Percentiles rank a stretch among this genome's conserved stretches.
Conservation (phyloP, 2,888 invertebrate genomes). For the Fragum whitleyi region DNA sequence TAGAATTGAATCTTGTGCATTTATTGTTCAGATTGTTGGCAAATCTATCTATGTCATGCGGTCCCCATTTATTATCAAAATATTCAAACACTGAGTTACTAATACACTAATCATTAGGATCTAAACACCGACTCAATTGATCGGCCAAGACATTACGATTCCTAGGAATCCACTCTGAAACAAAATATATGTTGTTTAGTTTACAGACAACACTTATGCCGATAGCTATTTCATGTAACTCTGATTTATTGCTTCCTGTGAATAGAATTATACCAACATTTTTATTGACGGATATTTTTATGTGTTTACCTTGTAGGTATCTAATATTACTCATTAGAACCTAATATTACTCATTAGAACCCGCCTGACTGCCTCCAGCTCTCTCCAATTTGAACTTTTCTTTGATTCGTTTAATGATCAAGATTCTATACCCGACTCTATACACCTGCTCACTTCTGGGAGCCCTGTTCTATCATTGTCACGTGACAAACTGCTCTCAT, state of each 20-base stretch:
- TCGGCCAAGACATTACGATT: conserved; percentile 7
- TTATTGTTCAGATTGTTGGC: conserved; percentile 24
- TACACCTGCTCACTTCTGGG: neutral
- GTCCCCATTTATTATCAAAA: conserved; percentile 29
- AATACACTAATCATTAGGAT: conserved; percentile 25
- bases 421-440: neutral
- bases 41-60: conserved; percentile 31
- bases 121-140: conserved; percentile 7
- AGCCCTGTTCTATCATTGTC: neutral
- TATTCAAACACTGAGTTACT: neutral
- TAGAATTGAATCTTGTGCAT: conserved; percentile 38
- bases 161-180: conserved; percentile 27
- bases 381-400: conserved; percentile 25
- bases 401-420: neutral
- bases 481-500: no score
- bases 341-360: neutral
- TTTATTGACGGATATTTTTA: conserved; percentile 19
- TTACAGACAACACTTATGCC: no score
- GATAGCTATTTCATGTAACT: no score
- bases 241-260: no score
- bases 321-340: no score
- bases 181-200: no score
- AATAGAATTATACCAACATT: no score
- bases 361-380: conserved; percentile 19
- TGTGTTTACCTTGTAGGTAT: neutral